Conservation (phyloP, 2,888 invertebrate genomes). For the Sericinus montela region DNA sequence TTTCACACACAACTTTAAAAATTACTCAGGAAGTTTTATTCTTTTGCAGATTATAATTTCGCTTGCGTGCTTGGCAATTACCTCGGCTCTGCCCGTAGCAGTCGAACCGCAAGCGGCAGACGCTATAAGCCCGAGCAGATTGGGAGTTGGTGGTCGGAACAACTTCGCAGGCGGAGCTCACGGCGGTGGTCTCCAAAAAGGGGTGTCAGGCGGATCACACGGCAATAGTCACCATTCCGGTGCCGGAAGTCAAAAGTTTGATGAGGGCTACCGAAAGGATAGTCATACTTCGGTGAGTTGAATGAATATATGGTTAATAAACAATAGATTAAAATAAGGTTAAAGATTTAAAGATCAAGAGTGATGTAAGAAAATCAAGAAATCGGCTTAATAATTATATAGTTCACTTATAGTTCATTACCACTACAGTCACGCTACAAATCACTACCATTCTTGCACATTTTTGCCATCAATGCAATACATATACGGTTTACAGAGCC, state of each 20-base stretch:
- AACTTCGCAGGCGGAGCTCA: background rate
- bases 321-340: too few relatives aligned
- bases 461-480: too few relatives aligned
- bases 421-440: too few relatives aligned
- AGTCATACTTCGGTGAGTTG: background rate
- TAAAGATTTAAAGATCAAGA: too few relatives aligned
- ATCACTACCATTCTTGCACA: too few relatives aligned
- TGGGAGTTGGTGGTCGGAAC: background rate
- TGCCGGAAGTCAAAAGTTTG: background rate
- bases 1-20: too few relatives aligned
- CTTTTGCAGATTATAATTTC: slow-evolving; percentile 5
- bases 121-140: background rate
- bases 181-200: background rate
- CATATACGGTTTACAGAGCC: too few relatives aligned
- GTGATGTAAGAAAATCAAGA: too few relatives aligned
- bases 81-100: background rate
- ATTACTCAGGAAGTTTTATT: too few relatives aligned
- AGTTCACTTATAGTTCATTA: too few relatives aligned
- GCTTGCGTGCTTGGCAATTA: background rate
- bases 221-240: background rate
- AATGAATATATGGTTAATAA: too few relatives aligned
- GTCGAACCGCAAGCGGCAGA: background rate
- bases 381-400: too few relatives aligned
- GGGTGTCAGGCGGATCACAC: background rate
- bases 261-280: background rate